Percentiles rank a stretch among this genome's conserved stretches.
Evolutionary conservation across 2,888 invertebrate genomes (phyloP).

Genomic region (Spatulosminthurus flaviceps): DNA sequence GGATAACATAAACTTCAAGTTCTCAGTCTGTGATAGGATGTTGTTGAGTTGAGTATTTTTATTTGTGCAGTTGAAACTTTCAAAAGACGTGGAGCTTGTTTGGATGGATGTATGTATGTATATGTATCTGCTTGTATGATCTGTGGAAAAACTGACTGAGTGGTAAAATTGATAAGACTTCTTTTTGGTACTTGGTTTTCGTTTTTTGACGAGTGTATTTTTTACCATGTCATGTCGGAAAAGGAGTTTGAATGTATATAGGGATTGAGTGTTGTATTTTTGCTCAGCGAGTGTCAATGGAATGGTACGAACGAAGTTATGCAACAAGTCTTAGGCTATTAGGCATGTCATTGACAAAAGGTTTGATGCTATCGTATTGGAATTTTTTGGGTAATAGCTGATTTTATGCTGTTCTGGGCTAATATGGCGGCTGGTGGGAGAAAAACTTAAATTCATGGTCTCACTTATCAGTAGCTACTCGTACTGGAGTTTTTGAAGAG

Average conservation of each 20-base stretch:
- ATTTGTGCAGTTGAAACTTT: too few species aligned
- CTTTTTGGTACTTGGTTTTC: too few species aligned
- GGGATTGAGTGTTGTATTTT: background rate
- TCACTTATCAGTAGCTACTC: background rate
- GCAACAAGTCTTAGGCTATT: background rate
- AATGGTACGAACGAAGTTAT: conserved; percentile 4
- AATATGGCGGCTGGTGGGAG: background rate
- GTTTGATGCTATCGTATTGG: background rate
- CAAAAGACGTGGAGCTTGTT: too few species aligned
- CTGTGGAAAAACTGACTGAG: too few species aligned
- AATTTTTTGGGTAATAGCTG: background rate
- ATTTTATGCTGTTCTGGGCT: conserved; percentile 1
- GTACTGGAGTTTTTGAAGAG: background rate
- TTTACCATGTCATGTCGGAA: background rate
- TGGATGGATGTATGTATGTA: too few species aligned
- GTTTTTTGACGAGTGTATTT: too few species aligned
- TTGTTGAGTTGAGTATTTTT: too few species aligned
- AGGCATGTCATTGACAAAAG: conserved; percentile 13
- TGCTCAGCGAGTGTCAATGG: background rate
- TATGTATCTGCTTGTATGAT: too few species aligned
- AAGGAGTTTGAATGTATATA: background rate
- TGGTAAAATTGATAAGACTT: too few species aligned
- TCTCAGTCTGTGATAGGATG: too few species aligned
- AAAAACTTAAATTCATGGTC: background rate
- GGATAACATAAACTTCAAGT: too few species aligned